Conservation (phyloP, 1,140 invertebrate genomes). For the Colletes latitarsis region DNA sequence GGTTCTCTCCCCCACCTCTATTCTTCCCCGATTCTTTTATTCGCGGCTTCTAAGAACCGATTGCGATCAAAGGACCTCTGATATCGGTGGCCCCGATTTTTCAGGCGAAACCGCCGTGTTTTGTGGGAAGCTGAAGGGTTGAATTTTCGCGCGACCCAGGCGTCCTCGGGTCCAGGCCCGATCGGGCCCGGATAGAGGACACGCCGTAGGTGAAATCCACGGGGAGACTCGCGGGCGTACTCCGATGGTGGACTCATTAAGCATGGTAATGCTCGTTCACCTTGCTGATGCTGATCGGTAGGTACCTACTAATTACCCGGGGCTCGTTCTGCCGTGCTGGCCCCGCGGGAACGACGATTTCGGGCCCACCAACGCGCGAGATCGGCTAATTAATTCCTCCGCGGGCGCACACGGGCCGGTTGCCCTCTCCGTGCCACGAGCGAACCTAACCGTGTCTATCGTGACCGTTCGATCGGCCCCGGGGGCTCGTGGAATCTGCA, state of each 20-base stretch:
- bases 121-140: slow-evolving; percentile 12
- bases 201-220: slow-evolving; percentile 45
- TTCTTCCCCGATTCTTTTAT: slow-evolving; percentile 28
- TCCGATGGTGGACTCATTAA: slow-evolving; percentile 72
- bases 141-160: slow-evolving; percentile 45
- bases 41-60: slow-evolving; percentile 48
- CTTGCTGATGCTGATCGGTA: slow-evolving; percentile 77
- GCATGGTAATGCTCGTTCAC: slow-evolving; percentile 75
- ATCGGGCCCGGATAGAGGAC: slow-evolving; percentile 56
- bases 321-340: slow-evolving; percentile 57
- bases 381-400: slow-evolving; percentile 70
- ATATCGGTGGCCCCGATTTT: background rate
- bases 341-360: slow-evolving; percentile 54
- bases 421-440: slow-evolving; percentile 10
- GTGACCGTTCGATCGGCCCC: slow-evolving; percentile 3
- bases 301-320: slow-evolving; percentile 78
- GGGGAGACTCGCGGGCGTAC: slow-evolving; percentile 55
- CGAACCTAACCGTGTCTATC: slow-evolving; percentile 19
- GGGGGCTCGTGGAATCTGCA: background rate
- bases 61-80: slow-evolving; percentile 5
- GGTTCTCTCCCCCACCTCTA: slow-evolving; percentile 18
- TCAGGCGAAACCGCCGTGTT: background rate
- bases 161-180: slow-evolving; percentile 21
- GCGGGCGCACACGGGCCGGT: slow-evolving; percentile 39
- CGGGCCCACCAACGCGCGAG: slow-evolving; percentile 52